A percentile compares a stretch with the other conserved stretches of the same genome.
Evolutionary conservation across 2,888 invertebrate species (phyloP).

Genomic region (Melieria picta): DNA sequence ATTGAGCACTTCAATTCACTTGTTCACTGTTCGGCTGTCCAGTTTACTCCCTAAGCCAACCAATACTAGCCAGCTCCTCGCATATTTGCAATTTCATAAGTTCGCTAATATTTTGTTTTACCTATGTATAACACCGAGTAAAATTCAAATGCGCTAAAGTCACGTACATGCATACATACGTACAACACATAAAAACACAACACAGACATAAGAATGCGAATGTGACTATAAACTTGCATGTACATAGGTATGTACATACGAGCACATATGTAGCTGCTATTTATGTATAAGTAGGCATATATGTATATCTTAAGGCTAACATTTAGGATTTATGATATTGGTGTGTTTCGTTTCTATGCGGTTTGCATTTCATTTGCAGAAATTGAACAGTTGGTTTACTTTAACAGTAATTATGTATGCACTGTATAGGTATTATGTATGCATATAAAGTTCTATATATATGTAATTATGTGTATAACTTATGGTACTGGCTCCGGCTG

Average conservation of each 20-base stretch:
- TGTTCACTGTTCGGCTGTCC: no score
- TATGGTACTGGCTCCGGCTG: no score
- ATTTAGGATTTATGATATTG: conserved; percentile 41
- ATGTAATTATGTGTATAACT: no score
- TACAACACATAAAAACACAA: conserved; percentile 6
- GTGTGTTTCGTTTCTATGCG: conserved; percentile 40
- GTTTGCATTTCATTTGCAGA: no score
- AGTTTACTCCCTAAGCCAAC: no score
- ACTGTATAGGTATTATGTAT: no score
- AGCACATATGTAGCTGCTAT: conserved; percentile 7
- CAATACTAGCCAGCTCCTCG: no score
- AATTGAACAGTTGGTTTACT: no score
- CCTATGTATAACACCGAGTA: background rate
- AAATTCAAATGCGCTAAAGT: background rate
- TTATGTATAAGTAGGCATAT: conserved; percentile 4
- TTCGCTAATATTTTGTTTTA: conserved; percentile 1
- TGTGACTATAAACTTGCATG: background rate
- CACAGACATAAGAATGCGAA: background rate
- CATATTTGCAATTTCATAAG: conserved; percentile 17
- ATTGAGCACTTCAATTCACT: no score
- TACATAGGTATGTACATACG: background rate
- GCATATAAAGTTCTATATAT: no score
- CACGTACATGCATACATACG: background rate
- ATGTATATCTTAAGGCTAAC: conserved; percentile 30
- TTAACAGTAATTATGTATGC: no score